phyloP scores from a whole-genome alignment of 2,888 invertebrate genomes.

The Eupithecia tripunctaria region DNA sequence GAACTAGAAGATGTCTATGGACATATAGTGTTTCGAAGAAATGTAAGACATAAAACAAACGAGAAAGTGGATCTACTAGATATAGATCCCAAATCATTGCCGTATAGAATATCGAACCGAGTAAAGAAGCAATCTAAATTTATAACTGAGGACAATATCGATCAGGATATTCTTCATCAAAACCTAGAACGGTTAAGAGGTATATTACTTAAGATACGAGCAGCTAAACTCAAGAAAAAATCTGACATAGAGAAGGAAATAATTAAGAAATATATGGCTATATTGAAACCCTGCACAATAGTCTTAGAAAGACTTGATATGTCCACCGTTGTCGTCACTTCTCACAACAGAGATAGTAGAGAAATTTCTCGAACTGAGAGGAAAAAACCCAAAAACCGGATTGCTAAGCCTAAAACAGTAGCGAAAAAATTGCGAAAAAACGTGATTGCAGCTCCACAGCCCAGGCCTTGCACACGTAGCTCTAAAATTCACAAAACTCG shows the following conservation, averaged over 20 bases:
- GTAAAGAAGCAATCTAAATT: not conserved
- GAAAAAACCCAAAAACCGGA: not conserved
- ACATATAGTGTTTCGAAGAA: not conserved
- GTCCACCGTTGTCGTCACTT: not conserved
- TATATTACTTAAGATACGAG: not conserved
- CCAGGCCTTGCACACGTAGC: not conserved
- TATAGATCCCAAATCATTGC: not conserved
- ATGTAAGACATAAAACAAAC: not conserved
- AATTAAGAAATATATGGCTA: not conserved
- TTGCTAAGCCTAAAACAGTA: not conserved
- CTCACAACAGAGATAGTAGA: not conserved
- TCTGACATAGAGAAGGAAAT: not conserved
- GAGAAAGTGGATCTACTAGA: not conserved
- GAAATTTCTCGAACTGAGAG: not conserved
- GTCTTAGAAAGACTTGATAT: conserved; percentile 4
- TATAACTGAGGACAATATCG: not conserved
- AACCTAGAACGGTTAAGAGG: not conserved
- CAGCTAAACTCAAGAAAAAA: not conserved
- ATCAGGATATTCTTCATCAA: not conserved
- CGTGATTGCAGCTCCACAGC: not conserved
- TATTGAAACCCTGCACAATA: not conserved
- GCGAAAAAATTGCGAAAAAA: not conserved
- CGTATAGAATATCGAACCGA: not conserved
- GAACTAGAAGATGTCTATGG: conserved; percentile 2
- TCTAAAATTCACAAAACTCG: not conserved